A percentile compares a stretch with the other conserved stretches of the same genome.
Evolutionary conservation across 2,113 vertebrate genomes (phyloP).

Genomic region (Gobio gobio): DNA sequence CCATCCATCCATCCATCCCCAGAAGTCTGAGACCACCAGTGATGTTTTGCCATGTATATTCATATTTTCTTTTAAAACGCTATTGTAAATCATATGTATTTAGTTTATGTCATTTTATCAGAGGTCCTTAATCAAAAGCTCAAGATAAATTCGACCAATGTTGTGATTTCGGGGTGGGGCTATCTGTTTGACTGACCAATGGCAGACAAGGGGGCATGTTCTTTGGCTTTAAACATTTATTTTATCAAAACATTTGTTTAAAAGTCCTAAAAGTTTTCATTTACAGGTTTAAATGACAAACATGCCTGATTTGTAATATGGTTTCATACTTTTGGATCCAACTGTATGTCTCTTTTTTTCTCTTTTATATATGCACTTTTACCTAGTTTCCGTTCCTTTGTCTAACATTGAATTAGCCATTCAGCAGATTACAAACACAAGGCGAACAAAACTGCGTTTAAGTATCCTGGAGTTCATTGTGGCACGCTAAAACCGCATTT

Average conservation of each 20-base stretch:
- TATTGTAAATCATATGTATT: too few relatives aligned
- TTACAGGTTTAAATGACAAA: too few relatives aligned
- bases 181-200: too few relatives aligned
- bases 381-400: neutral
- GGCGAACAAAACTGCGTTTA: neutral
- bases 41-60: too few relatives aligned
- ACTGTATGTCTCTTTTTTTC: neutral
- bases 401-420: neutral
- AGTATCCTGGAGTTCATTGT: neutral
- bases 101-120: neutral
- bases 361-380: neutral
- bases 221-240: too few relatives aligned
- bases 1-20: too few relatives aligned
- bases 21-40: too few relatives aligned
- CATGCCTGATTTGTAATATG: too few relatives aligned
- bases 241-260: too few relatives aligned
- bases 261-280: too few relatives aligned
- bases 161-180: neutral
- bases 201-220: too few relatives aligned
- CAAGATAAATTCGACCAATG: neutral
- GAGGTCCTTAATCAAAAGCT: neutral
- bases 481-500: neutral
- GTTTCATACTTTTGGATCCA: neutral
- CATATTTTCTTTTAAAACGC: too few relatives aligned
- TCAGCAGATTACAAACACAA: neutral